Evolutionary conservation across 2,888 invertebrate species (phyloP), one percentile per base, ranked within the genome.

Genomic region (Prosapia bicincta): DNA sequence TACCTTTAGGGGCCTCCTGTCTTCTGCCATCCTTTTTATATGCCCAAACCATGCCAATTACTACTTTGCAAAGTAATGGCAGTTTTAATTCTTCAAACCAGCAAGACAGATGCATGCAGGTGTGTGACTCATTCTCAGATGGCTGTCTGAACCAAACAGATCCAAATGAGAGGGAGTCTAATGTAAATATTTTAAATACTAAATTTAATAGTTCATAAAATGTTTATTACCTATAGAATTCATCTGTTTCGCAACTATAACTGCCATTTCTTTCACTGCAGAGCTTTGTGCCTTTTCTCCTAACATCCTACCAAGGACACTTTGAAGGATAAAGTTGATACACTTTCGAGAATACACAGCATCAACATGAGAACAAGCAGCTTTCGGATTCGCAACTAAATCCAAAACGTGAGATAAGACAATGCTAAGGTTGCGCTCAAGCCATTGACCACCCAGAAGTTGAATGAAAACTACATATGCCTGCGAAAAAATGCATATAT

Each of bases 331-430:
- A 85, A 97, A 99, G 84, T 95, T 95, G 78, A 99, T 95, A 85
- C 99, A 99, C 86, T 98, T 98, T 80, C 99, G 91, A 0, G 98
- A 97, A 84, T 98, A 98, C 1, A 99, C 98, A 15, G 98, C 97
- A 85, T 99, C 98, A 0, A 98, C 97, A 83, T 99, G 99, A 0
- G 97, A 96, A 15, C 95, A 95, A 0, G 97, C 96, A 0, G 97
- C 96, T 85, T 96, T 96, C 0, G 98, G 97, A 86, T 97, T 97
- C 0, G 97, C 96, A 1, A 88, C 88, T 79, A 99, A 86, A 82
- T 98, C 97, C 71, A 99, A 86, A 3, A 99, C 91, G 84, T 99
- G 98, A 10, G 90, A 90, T n/a, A 98, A 86, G 81, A 98, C 91
- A 0, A 91, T 88, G 15, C 91, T 91, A 83, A 98, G 89, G 84